Evolutionary conservation across 2,113 vertebrate species (phyloP).

Genomic region (Natator depressus): DNA sequence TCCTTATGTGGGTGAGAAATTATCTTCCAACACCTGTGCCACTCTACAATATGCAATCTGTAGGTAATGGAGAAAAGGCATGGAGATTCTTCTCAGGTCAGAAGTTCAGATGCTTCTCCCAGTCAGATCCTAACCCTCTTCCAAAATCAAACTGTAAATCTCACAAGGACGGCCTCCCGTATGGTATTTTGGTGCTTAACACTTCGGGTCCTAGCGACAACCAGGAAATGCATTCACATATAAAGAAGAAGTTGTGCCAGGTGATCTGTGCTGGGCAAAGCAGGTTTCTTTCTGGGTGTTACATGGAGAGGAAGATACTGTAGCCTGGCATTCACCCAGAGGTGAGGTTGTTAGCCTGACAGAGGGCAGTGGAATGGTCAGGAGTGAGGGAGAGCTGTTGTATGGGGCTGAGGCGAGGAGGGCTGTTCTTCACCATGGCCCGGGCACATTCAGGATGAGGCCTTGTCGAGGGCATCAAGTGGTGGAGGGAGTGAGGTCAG

Average conservation of each 20-base stretch:
- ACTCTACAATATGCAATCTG: background rate
- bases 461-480: background rate
- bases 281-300: background rate
- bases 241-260: background rate
- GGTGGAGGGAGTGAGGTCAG: background rate
- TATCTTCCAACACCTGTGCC: background rate
- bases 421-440: background rate
- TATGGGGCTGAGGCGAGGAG: background rate
- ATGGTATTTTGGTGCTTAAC: background rate
- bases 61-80: background rate
- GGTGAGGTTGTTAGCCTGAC: background rate
- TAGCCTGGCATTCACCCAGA: fast-evolving
- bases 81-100: background rate
- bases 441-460: background rate
- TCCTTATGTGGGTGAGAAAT: background rate
- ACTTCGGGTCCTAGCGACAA: background rate
- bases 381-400: background rate
- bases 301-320: background rate
- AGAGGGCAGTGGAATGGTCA: background rate
- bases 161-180: background rate
- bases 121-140: background rate
- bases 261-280: background rate
- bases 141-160: background rate
- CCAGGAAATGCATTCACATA: background rate
- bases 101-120: background rate